Base-by-base conservation (phyloP, 2,888 invertebrate genomes). In the Volucella inflata region DNA sequence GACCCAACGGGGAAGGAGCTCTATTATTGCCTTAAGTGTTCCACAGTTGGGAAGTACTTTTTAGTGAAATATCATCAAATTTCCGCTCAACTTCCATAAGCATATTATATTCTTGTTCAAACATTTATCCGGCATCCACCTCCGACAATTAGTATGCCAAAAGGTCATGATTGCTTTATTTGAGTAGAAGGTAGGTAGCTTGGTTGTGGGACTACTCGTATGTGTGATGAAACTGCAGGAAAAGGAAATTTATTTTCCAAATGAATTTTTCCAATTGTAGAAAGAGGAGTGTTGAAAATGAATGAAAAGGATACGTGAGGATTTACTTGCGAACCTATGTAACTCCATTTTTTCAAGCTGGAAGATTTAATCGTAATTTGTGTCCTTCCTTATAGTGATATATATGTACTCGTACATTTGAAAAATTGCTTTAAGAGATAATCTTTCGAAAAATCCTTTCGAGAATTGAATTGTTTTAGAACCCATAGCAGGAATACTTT, bases 151-250 rank as follows among this genome's bases (percentile, higher is more conserved):
- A 30, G 30, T 64, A 78, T 77, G 82, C 46, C 62, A 83, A 6
- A 74, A 74, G 79, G 68, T 74, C 79, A 55, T 64, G 79, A 83
- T 83, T 79, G 74, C 83, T 83, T 83, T 62, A 79, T 83, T 79
- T 57, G 38, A 64, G 55, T 21, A n/a, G 65, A 55, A 60, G 65
- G 65, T 67, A 60, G 16, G 12, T 68, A 53, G 65, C 51, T 30
- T n/a, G 42, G 12, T 11, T 12, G 55, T 21, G 44, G 17, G 67
- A 72, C 65, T 40, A 30, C 30, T 48, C 14, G 16, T 48, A 30
- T 51, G 51, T 74, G 67, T 55, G 67, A 17, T 64, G 42, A 62
- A 68, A 72, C 38, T 17, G 42, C 14, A 55, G 55, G 17, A 78
- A 62, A 17, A 68, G 68, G 50, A 77, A 83, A 83, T 78, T 83